Conservation (phyloP, 2,113 vertebrate genomes). For the Planiliza haematocheilus region DNA sequence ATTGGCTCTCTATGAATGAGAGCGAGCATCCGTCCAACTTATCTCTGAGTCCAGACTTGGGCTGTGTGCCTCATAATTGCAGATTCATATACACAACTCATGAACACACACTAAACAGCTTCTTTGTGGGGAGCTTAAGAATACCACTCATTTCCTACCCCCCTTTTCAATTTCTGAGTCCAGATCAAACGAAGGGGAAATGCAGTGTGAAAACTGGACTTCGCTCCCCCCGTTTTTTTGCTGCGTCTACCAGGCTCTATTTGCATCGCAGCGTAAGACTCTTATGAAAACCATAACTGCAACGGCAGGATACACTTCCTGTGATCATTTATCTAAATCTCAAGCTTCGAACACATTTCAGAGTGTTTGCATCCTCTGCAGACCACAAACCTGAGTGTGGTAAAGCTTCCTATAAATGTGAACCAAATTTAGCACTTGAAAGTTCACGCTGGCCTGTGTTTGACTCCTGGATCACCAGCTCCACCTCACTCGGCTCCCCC, state of each 20-base stretch:
- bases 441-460: conserved; percentile 67
- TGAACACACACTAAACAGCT: conserved; percentile 64
- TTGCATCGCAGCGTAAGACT: conserved; percentile 26
- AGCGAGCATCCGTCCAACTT: conserved; percentile 68
- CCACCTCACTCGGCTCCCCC: conserved; percentile 17
- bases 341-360: conserved; percentile 24
- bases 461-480: conserved; percentile 58
- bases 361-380: conserved; percentile 43
- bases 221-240: conserved; percentile 1
- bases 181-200: conserved; percentile 48
- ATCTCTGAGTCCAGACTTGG: conserved; percentile 73
- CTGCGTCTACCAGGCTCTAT: conserved; percentile 10
- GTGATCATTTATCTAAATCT: conserved; percentile 38
- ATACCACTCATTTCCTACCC: conserved; percentile 46
- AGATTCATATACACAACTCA: conserved; percentile 63
- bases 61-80: conserved; percentile 62
- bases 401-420: conserved; percentile 46
- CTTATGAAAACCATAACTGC: conserved; percentile 25
- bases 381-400: conserved; percentile 22
- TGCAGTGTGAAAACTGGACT: conserved; percentile 61
- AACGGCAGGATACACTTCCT: conserved; percentile 18
- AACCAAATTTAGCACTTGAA: conserved; percentile 55
- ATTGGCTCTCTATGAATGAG: conserved; percentile 64
- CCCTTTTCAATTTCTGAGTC: conserved; percentile 33
- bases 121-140: conserved; percentile 72